Percentiles rank a stretch among this genome's conserved stretches.
Conservation (phyloP, 2,888 invertebrate species). For the Macroteleia sp. region DNA sequence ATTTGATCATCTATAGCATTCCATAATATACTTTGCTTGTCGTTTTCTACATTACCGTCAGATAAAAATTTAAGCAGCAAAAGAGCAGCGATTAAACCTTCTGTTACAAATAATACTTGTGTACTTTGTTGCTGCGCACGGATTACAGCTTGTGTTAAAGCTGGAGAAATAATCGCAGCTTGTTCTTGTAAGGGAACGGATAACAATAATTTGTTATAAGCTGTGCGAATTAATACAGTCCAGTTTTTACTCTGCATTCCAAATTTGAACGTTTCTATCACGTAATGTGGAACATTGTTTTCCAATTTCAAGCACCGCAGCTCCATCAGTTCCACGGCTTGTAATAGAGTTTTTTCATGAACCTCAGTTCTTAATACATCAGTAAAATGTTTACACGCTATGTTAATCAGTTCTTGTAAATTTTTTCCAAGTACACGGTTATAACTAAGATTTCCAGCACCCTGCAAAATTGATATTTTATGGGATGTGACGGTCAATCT, state of each 20-base stretch:
- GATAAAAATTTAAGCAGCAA: constrained; percentile 87
- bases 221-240: constrained; percentile 90
- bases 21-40: constrained; percentile 87
- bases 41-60: constrained; percentile 83
- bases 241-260: constrained; percentile 90
- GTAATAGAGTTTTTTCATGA: constrained; percentile 95
- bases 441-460: constrained; percentile 89
- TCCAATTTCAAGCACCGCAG: constrained; percentile 90
- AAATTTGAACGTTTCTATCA: constrained; percentile 89
- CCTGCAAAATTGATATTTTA: constrained; percentile 93
- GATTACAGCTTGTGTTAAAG: constrained; percentile 89
- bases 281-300: constrained; percentile 87
- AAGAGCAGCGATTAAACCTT: constrained; percentile 89
- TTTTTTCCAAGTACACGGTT: constrained; percentile 87
- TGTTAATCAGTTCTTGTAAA: constrained; percentile 86
- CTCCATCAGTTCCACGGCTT: constrained; percentile 92
- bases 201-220: constrained; percentile 90
- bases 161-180: constrained; percentile 85
- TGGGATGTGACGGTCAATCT: constrained; percentile 95
- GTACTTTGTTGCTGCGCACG: constrained; percentile 90
- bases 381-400: constrained; percentile 88
- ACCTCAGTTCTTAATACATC: constrained; percentile 94
- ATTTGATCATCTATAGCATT: constrained; percentile 90
- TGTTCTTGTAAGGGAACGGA: constrained; percentile 71
- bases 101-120: constrained; percentile 88